phyloP scores from a whole-genome alignment of 2,888 invertebrate genomes.

The Zygothrica quintamaculata region DNA sequence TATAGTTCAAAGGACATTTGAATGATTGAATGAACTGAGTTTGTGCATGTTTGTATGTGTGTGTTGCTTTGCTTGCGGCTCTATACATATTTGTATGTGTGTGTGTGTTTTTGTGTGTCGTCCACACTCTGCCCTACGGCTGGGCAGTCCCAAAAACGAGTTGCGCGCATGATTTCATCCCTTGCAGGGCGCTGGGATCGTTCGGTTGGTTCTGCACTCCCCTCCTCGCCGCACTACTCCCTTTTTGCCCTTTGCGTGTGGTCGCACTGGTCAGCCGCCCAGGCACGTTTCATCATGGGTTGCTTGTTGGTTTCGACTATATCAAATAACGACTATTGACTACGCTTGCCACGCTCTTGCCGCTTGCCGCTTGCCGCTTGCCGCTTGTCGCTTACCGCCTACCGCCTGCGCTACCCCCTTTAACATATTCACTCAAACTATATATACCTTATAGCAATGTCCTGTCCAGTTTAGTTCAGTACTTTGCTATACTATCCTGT shows the following conservation, averaged over 20 bases:
- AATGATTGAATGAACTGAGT: constrained; percentile 83
- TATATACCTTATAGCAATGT: too few species aligned
- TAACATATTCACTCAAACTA: too few species aligned
- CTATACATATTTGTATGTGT: too few species aligned
- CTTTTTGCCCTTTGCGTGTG: constrained; percentile 52
- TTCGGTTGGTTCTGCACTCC: constrained; percentile 14
- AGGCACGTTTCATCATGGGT: constrained; percentile 77
- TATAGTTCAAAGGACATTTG: constrained; percentile 84
- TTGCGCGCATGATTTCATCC: constrained; percentile 83
- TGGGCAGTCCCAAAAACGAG: constrained; percentile 65
- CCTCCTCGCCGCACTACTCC: constrained; percentile 17
- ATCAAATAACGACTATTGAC: constrained; percentile 83
- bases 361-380: too few species aligned
- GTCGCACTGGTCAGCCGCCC: constrained; percentile 75
- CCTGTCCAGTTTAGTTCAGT: neutral
- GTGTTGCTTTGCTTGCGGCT: too few species aligned
- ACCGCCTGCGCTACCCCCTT: too few species aligned
- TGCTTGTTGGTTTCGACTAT: constrained; percentile 77
- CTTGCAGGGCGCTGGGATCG: constrained; percentile 68
- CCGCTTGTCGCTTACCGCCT: too few species aligned
- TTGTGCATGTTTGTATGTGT: constrained; percentile 14
- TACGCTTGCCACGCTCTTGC: constrained; percentile 63
- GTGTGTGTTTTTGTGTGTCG: constrained; percentile 19
- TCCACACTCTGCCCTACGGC: constrained; percentile 33
- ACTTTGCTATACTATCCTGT: constrained; percentile 15